Evolutionary conservation across 2,888 invertebrate genomes (phyloP), one percentile per base, ranked within the genome.

Genomic region (Mesorhabditis spiculigera): DNA sequence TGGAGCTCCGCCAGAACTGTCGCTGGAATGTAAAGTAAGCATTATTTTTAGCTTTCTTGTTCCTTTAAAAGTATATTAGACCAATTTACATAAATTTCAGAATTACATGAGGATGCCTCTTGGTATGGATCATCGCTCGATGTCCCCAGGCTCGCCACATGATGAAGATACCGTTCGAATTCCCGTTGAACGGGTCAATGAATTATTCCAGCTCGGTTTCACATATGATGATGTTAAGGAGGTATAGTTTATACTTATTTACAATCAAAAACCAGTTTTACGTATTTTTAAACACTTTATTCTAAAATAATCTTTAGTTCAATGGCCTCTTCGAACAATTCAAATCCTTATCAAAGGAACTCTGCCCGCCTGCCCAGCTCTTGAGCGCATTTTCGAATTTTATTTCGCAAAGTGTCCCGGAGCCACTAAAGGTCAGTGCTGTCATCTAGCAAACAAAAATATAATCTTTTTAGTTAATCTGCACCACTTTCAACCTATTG

Each of bases 141-240:
- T n/a, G 4, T 13, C 44, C 41, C 45, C 66, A 42, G 13, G 13
- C 6, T 43, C 13, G 44, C 58, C 72, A 4, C 65, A 63, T 1
- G 70, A 71, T 42, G 77, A 77, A 62, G 77, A 77, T 4, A 45
- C 71, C 28, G 45, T 74, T 45, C 67, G 71, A 63, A 68, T 79
- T 16, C 79, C 79, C 6, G 77, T 75, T 0, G 74, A 77, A 16
- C 61, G 79, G n/a, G 73, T 75, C 28, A 70, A 75, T 43, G 78
- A 79, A 28, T 43, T 79, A n/a, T 71, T 79, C 67, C 74, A 75
- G 43, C 63, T 79, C 6, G 78, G 78, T 6, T 79, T 79, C 66
- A 67, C 73, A 16, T 79, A 75, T 62, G 77, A 77, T n/a, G 79
- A 79, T 41, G 63, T 78, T 28, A 76, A 74, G 62, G 73, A 75